A percentile compares a stretch with the other conserved stretches of the same genome.
Conservation (phyloP, 1,140 invertebrate species). For the Gonatopus flavifemur region DNA sequence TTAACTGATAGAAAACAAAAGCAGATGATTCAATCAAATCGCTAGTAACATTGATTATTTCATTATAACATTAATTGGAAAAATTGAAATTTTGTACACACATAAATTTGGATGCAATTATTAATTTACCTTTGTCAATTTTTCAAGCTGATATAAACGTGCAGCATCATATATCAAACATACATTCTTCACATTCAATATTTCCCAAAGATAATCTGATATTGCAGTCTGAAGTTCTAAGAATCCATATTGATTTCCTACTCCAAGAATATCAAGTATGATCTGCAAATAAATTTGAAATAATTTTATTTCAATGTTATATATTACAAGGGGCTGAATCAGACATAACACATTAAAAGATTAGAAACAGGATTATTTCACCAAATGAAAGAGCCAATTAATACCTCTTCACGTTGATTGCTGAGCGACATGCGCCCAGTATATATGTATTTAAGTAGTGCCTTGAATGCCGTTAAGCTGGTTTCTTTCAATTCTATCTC, state of each 20-base stretch:
- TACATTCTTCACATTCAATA: slow-evolving; percentile 84
- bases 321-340: not conserved
- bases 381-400: too few relatives aligned
- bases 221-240: slow-evolving; percentile 87
- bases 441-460: slow-evolving; percentile 93
- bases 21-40: too few relatives aligned
- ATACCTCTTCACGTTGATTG: slow-evolving; percentile 67
- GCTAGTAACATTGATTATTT: too few relatives aligned
- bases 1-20: too few relatives aligned
- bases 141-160: slow-evolving; percentile 69
- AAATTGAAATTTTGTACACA: too few relatives aligned
- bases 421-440: slow-evolving; percentile 85
- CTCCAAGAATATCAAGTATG: slow-evolving; percentile 57
- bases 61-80: too few relatives aligned
- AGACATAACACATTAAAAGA: not conserved
- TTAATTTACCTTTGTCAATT: slow-evolving; percentile 66
- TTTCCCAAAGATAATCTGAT: slow-evolving; percentile 89
- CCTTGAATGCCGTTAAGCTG: slow-evolving; percentile 86
- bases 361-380: not conserved
- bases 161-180: slow-evolving; percentile 93
- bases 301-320: slow-evolving; percentile 4
- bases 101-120: too few relatives aligned
- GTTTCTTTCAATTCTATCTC: slow-evolving; percentile 87
- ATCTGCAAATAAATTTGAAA: slow-evolving; percentile 38
- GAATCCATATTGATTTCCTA: slow-evolving; percentile 96